Percentiles rank a stretch among this genome's conserved stretches.
Conservation (phyloP, 2,113 vertebrate species). For the Columba livia region DNA sequence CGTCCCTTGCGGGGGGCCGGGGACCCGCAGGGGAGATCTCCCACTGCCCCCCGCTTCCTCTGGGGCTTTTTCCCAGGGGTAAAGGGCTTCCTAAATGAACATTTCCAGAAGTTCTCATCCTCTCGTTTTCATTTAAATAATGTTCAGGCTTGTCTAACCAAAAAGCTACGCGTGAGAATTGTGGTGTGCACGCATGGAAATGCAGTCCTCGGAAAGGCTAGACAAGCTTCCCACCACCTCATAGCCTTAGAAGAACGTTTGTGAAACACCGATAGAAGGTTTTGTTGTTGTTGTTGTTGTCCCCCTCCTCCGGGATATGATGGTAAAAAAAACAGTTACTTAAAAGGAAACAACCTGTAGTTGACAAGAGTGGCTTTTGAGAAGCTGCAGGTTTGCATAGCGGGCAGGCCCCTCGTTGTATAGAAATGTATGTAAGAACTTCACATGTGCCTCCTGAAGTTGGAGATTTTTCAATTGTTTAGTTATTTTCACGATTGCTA, state of each 20-base stretch:
- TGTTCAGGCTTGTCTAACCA: not conserved
- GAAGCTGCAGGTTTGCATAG: not conserved
- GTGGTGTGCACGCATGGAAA: fast-evolving
- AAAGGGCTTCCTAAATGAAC: not conserved
- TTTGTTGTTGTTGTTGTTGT: not conserved
- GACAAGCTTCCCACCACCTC: not conserved
- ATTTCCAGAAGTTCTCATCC: not conserved
- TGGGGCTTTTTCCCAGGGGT: not conserved
- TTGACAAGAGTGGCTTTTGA: not conserved
- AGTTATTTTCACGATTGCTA: not conserved
- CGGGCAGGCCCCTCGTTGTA: not conserved
- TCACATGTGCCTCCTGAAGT: not conserved
- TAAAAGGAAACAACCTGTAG: not conserved
- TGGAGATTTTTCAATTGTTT: not conserved
- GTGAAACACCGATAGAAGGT: fast-evolving
- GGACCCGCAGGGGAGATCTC: not conserved
- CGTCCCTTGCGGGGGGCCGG: not conserved
- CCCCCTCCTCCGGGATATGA: fast-evolving
- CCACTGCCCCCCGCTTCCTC: not conserved
- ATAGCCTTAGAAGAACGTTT: not conserved
- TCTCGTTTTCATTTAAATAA: not conserved
- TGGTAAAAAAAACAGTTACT: not conserved
- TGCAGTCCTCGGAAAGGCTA: too few species aligned
- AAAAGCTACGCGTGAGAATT: fast-evolving
- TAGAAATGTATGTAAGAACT: not conserved